Evolutionary conservation across 2,888 invertebrate species (phyloP), one percentile per base, ranked within the genome.

Genomic region (Sialis fuliginosa): DNA sequence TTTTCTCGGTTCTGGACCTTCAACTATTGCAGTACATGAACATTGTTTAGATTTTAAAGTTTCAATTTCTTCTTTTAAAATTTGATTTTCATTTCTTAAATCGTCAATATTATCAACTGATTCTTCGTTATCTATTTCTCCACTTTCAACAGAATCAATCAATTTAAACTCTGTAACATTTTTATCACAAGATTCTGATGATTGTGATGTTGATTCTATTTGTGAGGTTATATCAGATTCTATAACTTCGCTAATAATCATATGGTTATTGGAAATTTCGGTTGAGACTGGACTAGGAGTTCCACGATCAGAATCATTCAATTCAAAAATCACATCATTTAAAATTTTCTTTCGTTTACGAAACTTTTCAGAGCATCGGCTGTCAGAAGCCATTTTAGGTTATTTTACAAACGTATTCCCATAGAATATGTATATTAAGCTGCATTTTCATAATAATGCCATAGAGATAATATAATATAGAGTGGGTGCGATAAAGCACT

Each of bases 251-350:
- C 50, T 69, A 69, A 31, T 67, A 69, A 54, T 68, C 2, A 6
- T 37, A 37, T 37, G 5, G 6, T 37, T 37, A 7, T 37, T 37
- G 6, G 37, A 6, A 5, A 37, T 37, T n/a, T 7, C 12, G 10
- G 37, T 37, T 10, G n/a, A 6, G 3, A 35, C 35, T 10, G n/a
- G 6, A 37, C 6, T 37, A 10, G 37, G 37, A 6, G 37, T 68
- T 6, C 62, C 66, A 50, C 68, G 59, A 56, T 70, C 70, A 50
- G 69, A 69, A 54, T 67, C 67, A 53, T 69, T 68, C 53, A 71
- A 62, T 62, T 71, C 70, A 58, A 66, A 70, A 58, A 70, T 69
- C 7, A 69, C 69, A 61, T 69, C 65, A 49, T 66, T 66, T 32
- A 69, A 65, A 40, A 57, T 64, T 33, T 63, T 59, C 58, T 66